These are phyloP conservation scores for Tokudaia tokunoshimensis DNA, from an alignment of 2,797 vertebrate genomes.

Conservation along the genomic window DNA sequence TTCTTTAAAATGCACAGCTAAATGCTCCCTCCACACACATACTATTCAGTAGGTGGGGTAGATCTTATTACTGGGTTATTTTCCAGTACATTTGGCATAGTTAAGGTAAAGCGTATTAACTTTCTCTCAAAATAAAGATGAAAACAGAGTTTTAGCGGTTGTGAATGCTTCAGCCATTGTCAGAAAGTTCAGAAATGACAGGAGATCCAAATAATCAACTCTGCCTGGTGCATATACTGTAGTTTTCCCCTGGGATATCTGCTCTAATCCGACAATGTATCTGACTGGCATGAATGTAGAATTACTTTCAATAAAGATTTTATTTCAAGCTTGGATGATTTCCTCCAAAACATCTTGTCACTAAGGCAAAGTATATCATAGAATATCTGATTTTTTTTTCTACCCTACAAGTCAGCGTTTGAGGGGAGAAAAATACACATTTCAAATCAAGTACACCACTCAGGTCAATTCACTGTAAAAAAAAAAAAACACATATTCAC, in stretches of 20 bases:
- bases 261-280: slow-evolving; percentile 86
- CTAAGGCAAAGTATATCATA: slow-evolving; percentile 86
- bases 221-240: slow-evolving; percentile 77
- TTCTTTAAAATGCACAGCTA: slow-evolving; percentile 81
- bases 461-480: slow-evolving; percentile 77
- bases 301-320: slow-evolving; percentile 91
- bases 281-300: slow-evolving; percentile 89
- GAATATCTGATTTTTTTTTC: slow-evolving; percentile 85
- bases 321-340: slow-evolving; percentile 90
- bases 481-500: slow-evolving; percentile 78
- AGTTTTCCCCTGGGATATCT: slow-evolving; percentile 86
- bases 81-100: slow-evolving; percentile 90
- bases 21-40: slow-evolving; percentile 82
- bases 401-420: slow-evolving; percentile 82
- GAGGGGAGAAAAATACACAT: slow-evolving; percentile 73
- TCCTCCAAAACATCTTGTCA: slow-evolving; percentile 88
- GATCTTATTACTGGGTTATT: slow-evolving; percentile 90
- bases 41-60: slow-evolving; percentile 82
- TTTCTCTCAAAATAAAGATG: slow-evolving; percentile 88
- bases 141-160: slow-evolving; percentile 85
- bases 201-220: slow-evolving; percentile 89
- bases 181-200: slow-evolving; percentile 89
- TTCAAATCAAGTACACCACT: slow-evolving; percentile 83
- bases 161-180: slow-evolving; percentile 85
- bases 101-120: slow-evolving; percentile 90